A percentile compares a stretch with the other conserved stretches of the same genome.
phyloP scores from a whole-genome alignment of 1,140 invertebrate species.

The Ladona fulva region DNA sequence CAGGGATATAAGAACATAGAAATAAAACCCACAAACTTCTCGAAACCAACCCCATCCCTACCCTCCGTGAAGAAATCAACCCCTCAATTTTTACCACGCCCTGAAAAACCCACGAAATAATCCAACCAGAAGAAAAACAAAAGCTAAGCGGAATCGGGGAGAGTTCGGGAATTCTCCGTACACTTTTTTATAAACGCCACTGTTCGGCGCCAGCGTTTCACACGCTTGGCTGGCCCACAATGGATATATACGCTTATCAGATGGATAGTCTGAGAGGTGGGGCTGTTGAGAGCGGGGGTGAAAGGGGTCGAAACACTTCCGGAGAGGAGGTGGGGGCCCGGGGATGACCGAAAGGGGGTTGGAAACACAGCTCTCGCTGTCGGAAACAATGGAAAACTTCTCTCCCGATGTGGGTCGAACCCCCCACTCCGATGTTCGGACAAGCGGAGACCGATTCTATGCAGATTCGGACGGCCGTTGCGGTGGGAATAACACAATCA shows the following conservation, averaged over 20 bases:
- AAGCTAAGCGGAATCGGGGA: background rate
- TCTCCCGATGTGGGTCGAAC: background rate
- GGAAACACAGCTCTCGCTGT: background rate
- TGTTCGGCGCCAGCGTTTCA: background rate
- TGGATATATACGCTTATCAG: background rate
- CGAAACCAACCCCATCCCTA: too few relatives aligned
- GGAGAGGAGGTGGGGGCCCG: background rate
- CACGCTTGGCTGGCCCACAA: background rate
- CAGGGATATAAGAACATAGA: too few relatives aligned
- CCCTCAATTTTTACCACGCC: too few relatives aligned
- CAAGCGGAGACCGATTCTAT: background rate
- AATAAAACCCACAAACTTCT: too few relatives aligned
- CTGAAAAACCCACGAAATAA: background rate
- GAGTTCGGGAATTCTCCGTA: background rate
- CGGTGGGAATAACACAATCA: background rate
- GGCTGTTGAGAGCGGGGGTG: background rate
- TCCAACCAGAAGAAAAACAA: background rate
- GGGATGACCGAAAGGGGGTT: background rate
- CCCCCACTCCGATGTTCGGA: background rate
- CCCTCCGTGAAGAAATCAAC: too few relatives aligned
- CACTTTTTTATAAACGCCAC: background rate
- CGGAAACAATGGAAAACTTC: background rate
- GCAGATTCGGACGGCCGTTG: background rate
- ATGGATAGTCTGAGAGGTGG: background rate
- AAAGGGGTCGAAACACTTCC: background rate